Evolutionary conservation across 2,888 invertebrate genomes (phyloP), one percentile per base, ranked within the genome.

Genomic region (Diaphora mendica): DNA sequence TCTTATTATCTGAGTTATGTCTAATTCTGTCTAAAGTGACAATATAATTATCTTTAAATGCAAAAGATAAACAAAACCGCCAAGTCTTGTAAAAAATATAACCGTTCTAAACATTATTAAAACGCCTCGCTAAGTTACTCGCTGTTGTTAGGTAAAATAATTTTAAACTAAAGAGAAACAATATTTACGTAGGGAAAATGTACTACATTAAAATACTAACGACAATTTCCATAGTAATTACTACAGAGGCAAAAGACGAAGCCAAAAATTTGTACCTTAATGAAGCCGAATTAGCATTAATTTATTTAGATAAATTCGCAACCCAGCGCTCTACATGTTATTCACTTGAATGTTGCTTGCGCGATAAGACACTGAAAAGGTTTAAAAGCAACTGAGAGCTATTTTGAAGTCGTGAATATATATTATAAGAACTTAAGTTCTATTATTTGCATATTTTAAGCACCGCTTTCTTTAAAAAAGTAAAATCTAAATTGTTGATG

Each of bases 51-150:
- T 70, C 70, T 72, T 71, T 70, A 66, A 76, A 70, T 74, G 69
- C n/a, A 70, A 70, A 78, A 80, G 71, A 77, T 66, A 76, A 66
- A 75, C 48, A 65, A 73, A 79, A 76, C 66, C 42, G 68, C 59
- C 64, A 75, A 81, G 69, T 82, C 74, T 65, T 59, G 69, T 55
- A 64, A 42, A 44, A 72, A 55, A 73, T 64, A 9, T 77, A 72
- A 74, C 70, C 33, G 71, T 73, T 72, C 64, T 66, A 44, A 48
- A 71, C 65, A 65, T 68, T 82, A 65, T 26, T 51, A 64, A 70
- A 79, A 78, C 72, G 65, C 68, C 68, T 30, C 71, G 76, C n/a
- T 64, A 64, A 77, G 79, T 44, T 75, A 30, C 39, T 33, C 68
- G 59, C 39, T 74, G 77, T 51, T 66, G 13, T 17, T n/a, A 20